These are phyloP conservation scores for Fringilla coelebs DNA, from an alignment of 2,797 vertebrate species.

Conservation along the genomic window DNA sequence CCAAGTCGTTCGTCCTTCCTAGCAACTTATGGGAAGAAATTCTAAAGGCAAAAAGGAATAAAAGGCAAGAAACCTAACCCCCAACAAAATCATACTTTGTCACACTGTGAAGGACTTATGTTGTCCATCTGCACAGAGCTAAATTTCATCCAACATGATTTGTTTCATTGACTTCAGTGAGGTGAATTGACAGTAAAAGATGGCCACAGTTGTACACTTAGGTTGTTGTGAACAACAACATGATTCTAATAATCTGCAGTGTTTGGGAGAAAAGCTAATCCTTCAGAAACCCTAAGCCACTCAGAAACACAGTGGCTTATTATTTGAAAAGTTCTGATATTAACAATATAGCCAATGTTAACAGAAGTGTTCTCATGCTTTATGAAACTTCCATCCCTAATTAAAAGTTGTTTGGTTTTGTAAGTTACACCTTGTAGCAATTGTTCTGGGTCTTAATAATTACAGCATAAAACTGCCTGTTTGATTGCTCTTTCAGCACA, in stretches of 20 bases:
- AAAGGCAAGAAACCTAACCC: not conserved
- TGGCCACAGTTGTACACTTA: not conserved
- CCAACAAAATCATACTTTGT: not conserved
- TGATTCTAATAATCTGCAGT: not conserved
- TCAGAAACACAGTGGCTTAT: not conserved
- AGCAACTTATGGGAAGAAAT: not conserved
- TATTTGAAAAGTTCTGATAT: not conserved
- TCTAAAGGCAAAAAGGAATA: not conserved
- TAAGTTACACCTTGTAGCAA: not conserved
- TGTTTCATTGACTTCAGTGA: not conserved
- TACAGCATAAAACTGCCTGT: not conserved
- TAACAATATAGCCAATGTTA: not conserved
- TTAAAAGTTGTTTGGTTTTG: slow-evolving; percentile 12
- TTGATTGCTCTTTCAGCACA: slow-evolving; percentile 1
- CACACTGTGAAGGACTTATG: not conserved
- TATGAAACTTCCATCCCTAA: not conserved
- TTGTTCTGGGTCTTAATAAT: not conserved
- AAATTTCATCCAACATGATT: not conserved
- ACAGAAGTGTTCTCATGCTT: not conserved
- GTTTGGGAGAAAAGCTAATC: not conserved
- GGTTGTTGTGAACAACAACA: not conserved
- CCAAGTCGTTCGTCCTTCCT: not conserved
- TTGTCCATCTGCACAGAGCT: not conserved
- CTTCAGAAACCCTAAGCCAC: not conserved
- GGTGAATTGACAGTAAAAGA: not conserved